Base-by-base conservation (phyloP, 2,888 invertebrate genomes). In the Ceramica pisi region DNA sequence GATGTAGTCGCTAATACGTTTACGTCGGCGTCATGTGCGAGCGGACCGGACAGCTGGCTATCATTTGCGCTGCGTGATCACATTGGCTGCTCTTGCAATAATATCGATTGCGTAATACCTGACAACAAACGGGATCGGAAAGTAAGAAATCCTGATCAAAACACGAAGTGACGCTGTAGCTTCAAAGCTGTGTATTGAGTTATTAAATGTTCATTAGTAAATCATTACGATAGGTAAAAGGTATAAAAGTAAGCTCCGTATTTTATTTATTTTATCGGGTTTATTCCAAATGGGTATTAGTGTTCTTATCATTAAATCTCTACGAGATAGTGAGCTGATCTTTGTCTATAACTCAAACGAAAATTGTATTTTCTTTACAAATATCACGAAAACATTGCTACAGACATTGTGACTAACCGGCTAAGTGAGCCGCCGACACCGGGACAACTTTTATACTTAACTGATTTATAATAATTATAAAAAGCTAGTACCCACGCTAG, bases 1-100 rank as follows among this genome's bases (percentile, higher is more conserved):
- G 65, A 71, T 61, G 61, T 41, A 67, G 53, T 67, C 78, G 46
- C 60, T 78, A 81, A 77, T 81, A 78, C 66, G 72, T 78, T 78
- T 71, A 78, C 67, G 72, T 68, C 51, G 23, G 16, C 26, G 38
- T 61, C 71, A 50, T 53, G 23, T 38, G 26, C 26, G 35, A 19
- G 14, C 12, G 31, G 48, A 5, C 9, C 41, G 19, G n/a, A 2
- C 16, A 51, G n/a, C 44, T 44, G 31, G 31, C 14, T 21, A 21
- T 60, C 59, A 23, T 53, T 26, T 51, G 56, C 12, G 57, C n/a
- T 12, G 3, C 41, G 9, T 21, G 50, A 63, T 61, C 21, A 68
- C 64, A 44, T 41, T 41, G 7, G 12, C 60, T 31, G 10, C 21
- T 56, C 23, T 59, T 41, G 14, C 51, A 68, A 16, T 56, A 48